These are phyloP conservation scores for Adelges cooleyi DNA, from an alignment of 1,140 invertebrate genomes.

Conservation along the genomic window DNA sequence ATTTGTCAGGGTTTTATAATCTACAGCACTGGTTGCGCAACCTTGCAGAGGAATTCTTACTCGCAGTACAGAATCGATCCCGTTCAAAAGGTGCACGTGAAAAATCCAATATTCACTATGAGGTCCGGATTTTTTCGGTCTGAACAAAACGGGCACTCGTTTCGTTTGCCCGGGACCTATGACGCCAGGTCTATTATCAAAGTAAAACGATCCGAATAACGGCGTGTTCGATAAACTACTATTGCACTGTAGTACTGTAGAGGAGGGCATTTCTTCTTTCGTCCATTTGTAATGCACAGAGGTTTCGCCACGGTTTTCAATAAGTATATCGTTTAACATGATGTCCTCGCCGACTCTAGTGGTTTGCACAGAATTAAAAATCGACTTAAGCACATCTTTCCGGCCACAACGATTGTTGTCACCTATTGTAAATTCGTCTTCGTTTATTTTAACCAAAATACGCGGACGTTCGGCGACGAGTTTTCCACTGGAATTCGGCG, in stretches of 20 bases:
- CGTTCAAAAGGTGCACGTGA: not conserved
- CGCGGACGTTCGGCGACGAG: too few species aligned
- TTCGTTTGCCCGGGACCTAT: slow-evolving; percentile 5
- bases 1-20: too few species aligned
- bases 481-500: too few species aligned
- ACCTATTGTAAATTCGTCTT: not conserved
- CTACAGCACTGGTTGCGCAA: not conserved
- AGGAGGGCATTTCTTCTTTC: not conserved
- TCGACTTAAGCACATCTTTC: not conserved
- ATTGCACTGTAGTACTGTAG: not conserved
- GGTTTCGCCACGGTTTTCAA: slow-evolving; percentile 6
- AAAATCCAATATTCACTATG: not conserved
- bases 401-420: not conserved
- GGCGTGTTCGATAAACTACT: too few species aligned
- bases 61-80: not conserved
- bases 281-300: not conserved
- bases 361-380: not conserved
- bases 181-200: not conserved
- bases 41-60: not conserved
- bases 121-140: not conserved
- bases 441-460: not conserved
- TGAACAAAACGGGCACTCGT: not conserved
- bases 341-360: not conserved
- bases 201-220: not conserved
- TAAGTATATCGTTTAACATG: not conserved